Evolutionary conservation across 2,888 invertebrate species (phyloP), one percentile per base, ranked within the genome.

Genomic region (Clitarchus hookeri): DNA sequence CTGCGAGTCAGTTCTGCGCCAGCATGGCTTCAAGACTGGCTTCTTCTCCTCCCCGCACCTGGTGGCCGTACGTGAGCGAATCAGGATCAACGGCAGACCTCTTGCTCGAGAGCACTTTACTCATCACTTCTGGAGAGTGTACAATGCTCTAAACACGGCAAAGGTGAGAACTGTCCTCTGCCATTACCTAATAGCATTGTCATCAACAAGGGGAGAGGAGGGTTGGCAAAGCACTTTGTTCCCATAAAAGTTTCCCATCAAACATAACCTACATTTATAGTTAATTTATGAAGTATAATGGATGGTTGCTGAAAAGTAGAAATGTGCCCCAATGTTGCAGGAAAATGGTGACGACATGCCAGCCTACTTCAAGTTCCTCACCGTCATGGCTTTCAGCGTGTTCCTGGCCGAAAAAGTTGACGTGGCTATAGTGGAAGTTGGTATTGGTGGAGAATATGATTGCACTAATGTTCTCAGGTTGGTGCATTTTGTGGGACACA

Each of bases 31-130:
- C 90, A 95, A 94, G 89, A 99, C 99, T 0, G 99, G 99, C 11
- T 97, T 99, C 91, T 99, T 95, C 91, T 98, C 98, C 84, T 99
- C 99, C 0, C 99, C 99, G 0, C 99, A 99, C 92, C 92, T 99
- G 87, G 93, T 99, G 9, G 96, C 96, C 77, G 98, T 98, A 0
- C 93, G 97, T 25, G 99, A 99, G 92, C 94, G 99, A 87, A 96
- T 99, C 87, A 94, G 97, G 19, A 94, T 99, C 85, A 94, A 97
- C 91, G 99, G 99, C 0, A 90, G 92, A 87, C 95, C 98, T 0
- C 93, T 99, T 85, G 92, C 93, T 3, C 94, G 96, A 90, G 92
- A 94, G 0, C 91, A 93, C 88, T 99, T 99, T 91, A 93, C 96
- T 0, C 90, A 93, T 12, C 93, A 96, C 90, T 99, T 99, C 91